Percentiles rank a stretch among this genome's conserved stretches.
Evolutionary conservation across 92 coral and sea anemone genomes (phyloP).

Genomic region (Umimayanthus chanpuru): DNA sequence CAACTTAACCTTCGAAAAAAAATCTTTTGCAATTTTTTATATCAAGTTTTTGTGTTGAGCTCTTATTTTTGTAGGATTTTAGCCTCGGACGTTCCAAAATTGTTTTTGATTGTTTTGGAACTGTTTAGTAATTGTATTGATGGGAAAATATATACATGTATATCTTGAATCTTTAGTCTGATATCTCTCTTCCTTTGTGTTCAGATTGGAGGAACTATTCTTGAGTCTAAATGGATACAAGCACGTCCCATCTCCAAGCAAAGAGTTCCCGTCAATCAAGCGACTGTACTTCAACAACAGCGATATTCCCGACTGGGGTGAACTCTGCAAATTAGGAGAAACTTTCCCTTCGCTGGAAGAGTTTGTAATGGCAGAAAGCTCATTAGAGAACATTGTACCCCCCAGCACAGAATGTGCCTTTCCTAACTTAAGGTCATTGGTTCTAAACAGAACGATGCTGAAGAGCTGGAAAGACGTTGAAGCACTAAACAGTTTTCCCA

Average conservation of each 20-base stretch:
- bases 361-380: constrained; percentile 82
- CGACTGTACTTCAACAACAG: constrained; percentile 40
- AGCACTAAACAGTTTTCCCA: constrained; percentile 75
- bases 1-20: too few relatives aligned
- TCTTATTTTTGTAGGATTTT: too few relatives aligned
- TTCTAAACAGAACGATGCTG: constrained; percentile 75
- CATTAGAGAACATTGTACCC: constrained; percentile 64
- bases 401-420: constrained; percentile 49
- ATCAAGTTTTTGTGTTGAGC: too few relatives aligned
- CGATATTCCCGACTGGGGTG: constrained; percentile 72
- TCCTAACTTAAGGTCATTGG: constrained; percentile 66
- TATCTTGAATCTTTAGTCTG: too few relatives aligned
- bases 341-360: constrained; percentile 78
- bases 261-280: constrained; percentile 66
- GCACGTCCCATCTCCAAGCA: constrained; percentile 58
- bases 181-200: background rate
- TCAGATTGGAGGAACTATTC: constrained; percentile 76
- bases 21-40: too few relatives aligned
- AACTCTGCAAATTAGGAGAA: constrained; percentile 75
- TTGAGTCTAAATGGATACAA: constrained; percentile 85
- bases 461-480: constrained; percentile 81
- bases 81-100: too few relatives aligned
- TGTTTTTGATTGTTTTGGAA: too few relatives aligned
- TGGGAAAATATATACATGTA: too few relatives aligned
- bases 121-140: too few relatives aligned